phyloP scores from a whole-genome alignment of 1,140 invertebrate species.

The Gyrodactylus salaris region DNA sequence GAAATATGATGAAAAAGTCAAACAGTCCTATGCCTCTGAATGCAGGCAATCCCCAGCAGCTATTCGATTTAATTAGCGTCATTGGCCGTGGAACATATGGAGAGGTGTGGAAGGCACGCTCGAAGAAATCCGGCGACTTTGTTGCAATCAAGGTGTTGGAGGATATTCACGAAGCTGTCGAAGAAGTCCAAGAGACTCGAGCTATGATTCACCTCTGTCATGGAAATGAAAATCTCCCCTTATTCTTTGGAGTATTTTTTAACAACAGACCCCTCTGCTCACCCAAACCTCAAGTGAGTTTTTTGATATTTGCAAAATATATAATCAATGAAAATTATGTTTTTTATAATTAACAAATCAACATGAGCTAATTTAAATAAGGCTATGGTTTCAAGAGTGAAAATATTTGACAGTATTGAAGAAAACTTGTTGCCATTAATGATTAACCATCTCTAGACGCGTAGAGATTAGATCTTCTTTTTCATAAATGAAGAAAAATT shows the following conservation, averaged over 20 bases:
- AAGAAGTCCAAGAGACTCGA: background rate
- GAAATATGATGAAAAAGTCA: background rate
- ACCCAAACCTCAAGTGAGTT: background rate
- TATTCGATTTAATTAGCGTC: background rate
- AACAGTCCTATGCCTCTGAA: background rate
- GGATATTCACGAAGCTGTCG: background rate
- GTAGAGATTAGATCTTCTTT: no score
- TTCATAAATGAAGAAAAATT: no score
- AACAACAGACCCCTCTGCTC: background rate
- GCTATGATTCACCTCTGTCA: background rate
- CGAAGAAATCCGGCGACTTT: background rate
- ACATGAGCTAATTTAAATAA: no score
- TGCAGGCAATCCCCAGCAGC: background rate
- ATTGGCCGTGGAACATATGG: background rate
- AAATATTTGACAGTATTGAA: no score
- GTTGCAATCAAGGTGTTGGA: background rate
- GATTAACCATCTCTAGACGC: no score
- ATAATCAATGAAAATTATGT: no score
- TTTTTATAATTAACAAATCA: no score
- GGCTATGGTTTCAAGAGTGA: no score
- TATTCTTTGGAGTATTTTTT: background rate
- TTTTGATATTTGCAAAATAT: background rate
- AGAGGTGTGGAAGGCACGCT: background rate
- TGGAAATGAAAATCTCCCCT: background rate
- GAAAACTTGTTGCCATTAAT: no score